phyloP scores from a whole-genome alignment of 1,140 invertebrate genomes.

The Delia radicum region DNA sequence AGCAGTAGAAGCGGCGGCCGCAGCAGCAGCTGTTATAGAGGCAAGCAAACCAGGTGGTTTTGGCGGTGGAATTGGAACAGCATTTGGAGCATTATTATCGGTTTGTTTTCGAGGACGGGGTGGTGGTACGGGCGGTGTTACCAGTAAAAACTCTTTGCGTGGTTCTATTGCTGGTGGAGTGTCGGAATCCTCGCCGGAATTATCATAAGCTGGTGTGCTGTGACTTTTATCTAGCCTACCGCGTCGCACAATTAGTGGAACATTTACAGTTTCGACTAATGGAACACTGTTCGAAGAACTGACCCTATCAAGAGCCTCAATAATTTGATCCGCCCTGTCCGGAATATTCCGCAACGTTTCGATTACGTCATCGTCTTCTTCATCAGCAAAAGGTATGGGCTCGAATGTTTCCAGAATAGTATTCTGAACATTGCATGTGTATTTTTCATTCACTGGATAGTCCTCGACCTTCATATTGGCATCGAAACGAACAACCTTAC shows the following conservation, averaged over 20 bases:
- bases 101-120: conserved; percentile 48
- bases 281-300: not conserved
- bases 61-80: conserved; percentile 46
- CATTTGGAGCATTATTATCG: conserved; percentile 36
- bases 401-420: conserved; percentile 54
- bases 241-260: conserved; percentile 49
- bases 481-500: conserved; percentile 54
- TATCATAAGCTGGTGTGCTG: conserved; percentile 75
- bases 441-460: conserved; percentile 50
- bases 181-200: conserved; percentile 57
- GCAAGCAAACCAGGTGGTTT: conserved; percentile 39
- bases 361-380: conserved; percentile 41
- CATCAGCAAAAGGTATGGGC: conserved; percentile 53
- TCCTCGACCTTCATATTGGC: conserved; percentile 51
- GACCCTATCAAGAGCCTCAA: not conserved
- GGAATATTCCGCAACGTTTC: conserved; percentile 38
- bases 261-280: conserved; percentile 51
- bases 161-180: conserved; percentile 53
- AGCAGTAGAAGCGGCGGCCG: not conserved
- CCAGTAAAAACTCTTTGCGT: conserved; percentile 38
- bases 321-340: not conserved
- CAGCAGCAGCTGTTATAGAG: conserved; percentile 23
- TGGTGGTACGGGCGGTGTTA: conserved; percentile 50
- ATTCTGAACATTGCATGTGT: conserved; percentile 54
- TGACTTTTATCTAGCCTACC: conserved; percentile 72